Percentiles rank a stretch among this genome's conserved stretches.
phyloP scores from a whole-genome alignment of 2,113 vertebrate genomes.

The Microtus pennsylvanicus region DNA sequence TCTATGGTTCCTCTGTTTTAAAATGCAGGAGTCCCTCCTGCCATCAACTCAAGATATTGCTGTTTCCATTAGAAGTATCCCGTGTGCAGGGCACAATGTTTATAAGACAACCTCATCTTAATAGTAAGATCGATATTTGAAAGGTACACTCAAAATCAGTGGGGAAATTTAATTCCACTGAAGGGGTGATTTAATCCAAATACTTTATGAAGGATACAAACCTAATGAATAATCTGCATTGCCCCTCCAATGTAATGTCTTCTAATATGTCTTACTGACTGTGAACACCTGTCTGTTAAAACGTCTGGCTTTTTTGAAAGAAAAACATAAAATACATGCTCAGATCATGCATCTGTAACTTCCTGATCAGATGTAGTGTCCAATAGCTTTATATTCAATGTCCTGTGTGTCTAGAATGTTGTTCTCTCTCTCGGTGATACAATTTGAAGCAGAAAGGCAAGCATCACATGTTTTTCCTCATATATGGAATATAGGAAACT shows the following conservation, averaged over 20 bases:
- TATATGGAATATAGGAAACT: neutral
- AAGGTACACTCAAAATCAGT: neutral
- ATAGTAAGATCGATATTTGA: neutral
- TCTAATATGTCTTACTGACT: neutral
- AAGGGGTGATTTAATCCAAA: neutral
- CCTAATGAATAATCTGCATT: neutral
- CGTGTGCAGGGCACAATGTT: neutral
- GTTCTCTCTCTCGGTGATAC: neutral
- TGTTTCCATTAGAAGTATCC: neutral
- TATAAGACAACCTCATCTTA: neutral
- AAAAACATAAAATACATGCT: neutral
- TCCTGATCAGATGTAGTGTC: neutral
- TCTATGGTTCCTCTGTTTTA: neutral
- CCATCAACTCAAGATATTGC: neutral
- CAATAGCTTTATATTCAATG: neutral
- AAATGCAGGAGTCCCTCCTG: neutral
- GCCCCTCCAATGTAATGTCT: neutral
- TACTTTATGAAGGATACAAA: neutral
- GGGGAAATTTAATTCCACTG: neutral
- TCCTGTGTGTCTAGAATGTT: neutral
- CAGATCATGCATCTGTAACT: neutral
- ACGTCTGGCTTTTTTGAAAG: neutral
- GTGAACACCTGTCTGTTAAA: neutral
- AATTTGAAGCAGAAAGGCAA: neutral
- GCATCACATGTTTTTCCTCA: neutral